phyloP scores from a whole-genome alignment of 2,797 vertebrate species.

The Iguana delicatissima region DNA sequence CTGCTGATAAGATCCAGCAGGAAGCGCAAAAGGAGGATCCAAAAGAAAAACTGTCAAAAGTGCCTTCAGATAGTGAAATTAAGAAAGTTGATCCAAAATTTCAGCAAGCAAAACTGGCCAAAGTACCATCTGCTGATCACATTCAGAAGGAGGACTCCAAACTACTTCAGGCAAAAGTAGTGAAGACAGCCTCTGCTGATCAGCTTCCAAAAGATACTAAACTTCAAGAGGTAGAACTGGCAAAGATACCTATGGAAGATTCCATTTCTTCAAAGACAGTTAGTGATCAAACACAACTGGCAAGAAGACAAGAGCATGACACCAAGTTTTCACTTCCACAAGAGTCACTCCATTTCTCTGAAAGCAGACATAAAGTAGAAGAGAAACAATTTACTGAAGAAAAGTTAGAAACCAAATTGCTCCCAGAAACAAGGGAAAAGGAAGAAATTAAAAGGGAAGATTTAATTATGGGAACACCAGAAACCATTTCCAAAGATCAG shows the following conservation, averaged over 20 bases:
- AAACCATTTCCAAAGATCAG: slow-evolving; percentile 64
- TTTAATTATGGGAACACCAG: slow-evolving; percentile 58
- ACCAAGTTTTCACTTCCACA: slow-evolving; percentile 68
- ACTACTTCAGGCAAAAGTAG: slow-evolving; percentile 53
- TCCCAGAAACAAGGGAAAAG: slow-evolving; percentile 53
- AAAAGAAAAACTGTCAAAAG: slow-evolving; percentile 61
- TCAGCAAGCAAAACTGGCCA: slow-evolving; percentile 60
- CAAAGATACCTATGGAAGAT: not conserved
- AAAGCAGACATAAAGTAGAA: slow-evolving; percentile 55
- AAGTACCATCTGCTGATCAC: slow-evolving; percentile 68
- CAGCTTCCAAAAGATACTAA: slow-evolving; percentile 65
- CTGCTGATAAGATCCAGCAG: slow-evolving; percentile 65
- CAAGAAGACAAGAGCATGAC: slow-evolving; percentile 66
- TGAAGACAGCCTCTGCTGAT: slow-evolving; percentile 64
- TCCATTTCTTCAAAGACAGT: slow-evolving; percentile 6
- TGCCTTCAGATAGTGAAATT: slow-evolving; percentile 49
- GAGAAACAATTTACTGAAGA: slow-evolving; percentile 45
- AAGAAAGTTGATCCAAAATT: slow-evolving; percentile 70
- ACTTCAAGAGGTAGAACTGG: slow-evolving; percentile 43
- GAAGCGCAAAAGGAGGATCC: slow-evolving; percentile 58
- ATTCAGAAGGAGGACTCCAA: slow-evolving; percentile 72
- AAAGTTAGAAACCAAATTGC: slow-evolving; percentile 50
- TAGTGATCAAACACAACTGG: slow-evolving; percentile 34
- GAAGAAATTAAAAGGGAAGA: slow-evolving; percentile 54
- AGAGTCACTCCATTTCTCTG: slow-evolving; percentile 69